Evolutionary conservation across 2,797 vertebrate genomes (phyloP).

Genomic region (Bradypus variegatus): DNA sequence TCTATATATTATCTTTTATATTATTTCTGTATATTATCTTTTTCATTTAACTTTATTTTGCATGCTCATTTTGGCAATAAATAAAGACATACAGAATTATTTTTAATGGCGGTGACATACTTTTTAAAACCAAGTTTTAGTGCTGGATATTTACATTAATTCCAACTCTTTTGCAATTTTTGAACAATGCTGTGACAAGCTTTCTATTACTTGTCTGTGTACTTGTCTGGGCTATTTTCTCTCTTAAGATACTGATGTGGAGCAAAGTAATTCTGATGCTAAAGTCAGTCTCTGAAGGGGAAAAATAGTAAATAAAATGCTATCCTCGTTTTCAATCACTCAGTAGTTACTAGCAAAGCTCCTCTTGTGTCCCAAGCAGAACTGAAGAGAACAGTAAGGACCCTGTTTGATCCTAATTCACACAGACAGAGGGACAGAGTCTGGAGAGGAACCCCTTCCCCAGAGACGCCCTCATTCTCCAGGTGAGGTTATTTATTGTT

Average conservation of each 20-base stretch:
- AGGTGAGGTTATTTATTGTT: too few relatives aligned
- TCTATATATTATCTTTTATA: not conserved
- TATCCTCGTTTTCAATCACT: not conserved
- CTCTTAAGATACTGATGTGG: not conserved
- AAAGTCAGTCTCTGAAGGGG: not conserved
- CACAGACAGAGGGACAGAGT: too few relatives aligned
- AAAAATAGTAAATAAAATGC: too few relatives aligned
- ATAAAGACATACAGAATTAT: not conserved
- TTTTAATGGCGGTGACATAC: not conserved
- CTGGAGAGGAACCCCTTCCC: not conserved
- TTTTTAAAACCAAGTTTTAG: not conserved
- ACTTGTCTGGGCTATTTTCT: not conserved
- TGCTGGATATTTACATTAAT: not conserved
- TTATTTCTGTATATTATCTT: not conserved
- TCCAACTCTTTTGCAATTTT: not conserved
- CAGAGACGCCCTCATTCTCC: not conserved
- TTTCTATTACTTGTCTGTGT: not conserved
- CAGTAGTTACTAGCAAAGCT: not conserved
- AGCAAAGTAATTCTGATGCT: not conserved
- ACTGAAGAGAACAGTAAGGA: too few relatives aligned
- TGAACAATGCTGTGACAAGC: not conserved
- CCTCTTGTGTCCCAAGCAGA: too few relatives aligned
- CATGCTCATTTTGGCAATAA: too few relatives aligned
- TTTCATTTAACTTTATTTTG: not conserved
- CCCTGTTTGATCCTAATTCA: too few relatives aligned